These are phyloP conservation scores for Virgularia gustaviana DNA, from an alignment of 92 coral and sea anemone species.

Conservation along the genomic window DNA sequence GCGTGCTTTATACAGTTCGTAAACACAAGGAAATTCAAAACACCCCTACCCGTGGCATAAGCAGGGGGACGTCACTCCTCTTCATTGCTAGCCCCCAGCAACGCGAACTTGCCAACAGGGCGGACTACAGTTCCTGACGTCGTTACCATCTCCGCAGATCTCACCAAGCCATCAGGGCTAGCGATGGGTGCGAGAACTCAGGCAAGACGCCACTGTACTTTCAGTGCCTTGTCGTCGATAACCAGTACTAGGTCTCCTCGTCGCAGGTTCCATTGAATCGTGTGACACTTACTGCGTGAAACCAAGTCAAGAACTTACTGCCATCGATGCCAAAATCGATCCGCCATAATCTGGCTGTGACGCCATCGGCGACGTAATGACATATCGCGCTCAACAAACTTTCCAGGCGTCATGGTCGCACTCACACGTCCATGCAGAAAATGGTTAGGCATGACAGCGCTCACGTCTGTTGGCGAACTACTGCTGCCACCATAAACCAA, in stretches of 20 bases:
- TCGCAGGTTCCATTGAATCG: slow-evolving; percentile 15
- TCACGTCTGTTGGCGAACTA: slow-evolving; percentile 30
- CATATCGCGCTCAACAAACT: slow-evolving; percentile 17
- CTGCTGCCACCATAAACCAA: slow-evolving; percentile 42
- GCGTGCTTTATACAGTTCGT: too few relatives aligned
- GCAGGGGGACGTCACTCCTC: slow-evolving; percentile 11
- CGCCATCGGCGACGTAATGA: slow-evolving; percentile 12
- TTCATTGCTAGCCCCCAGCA: too few relatives aligned
- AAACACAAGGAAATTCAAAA: too few relatives aligned
- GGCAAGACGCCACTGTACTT: too few relatives aligned
- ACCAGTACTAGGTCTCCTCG: slow-evolving; percentile 27
- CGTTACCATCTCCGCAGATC: slow-evolving; percentile 36
- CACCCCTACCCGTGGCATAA: slow-evolving; percentile 42
- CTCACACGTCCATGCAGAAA: slow-evolving; percentile 22
- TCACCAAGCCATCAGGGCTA: slow-evolving; percentile 31
- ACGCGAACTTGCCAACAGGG: slow-evolving; percentile 34
- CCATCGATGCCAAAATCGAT: slow-evolving; percentile 40
- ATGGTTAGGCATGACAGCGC: slow-evolving; percentile 25
- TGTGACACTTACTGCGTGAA: slow-evolving; percentile 36
- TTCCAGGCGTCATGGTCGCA: slow-evolving; percentile 1
- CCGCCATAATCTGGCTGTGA: slow-evolving; percentile 21
- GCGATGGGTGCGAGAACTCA: too few relatives aligned
- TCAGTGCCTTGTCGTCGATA: slow-evolving; percentile 22
- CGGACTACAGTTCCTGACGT: slow-evolving; percentile 20
- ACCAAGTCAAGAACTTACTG: slow-evolving; percentile 36